Evolutionary conservation across 2,797 vertebrate species (phyloP), one percentile per base, ranked within the genome.

Genomic region (Lepilemur ruficaudatus): DNA sequence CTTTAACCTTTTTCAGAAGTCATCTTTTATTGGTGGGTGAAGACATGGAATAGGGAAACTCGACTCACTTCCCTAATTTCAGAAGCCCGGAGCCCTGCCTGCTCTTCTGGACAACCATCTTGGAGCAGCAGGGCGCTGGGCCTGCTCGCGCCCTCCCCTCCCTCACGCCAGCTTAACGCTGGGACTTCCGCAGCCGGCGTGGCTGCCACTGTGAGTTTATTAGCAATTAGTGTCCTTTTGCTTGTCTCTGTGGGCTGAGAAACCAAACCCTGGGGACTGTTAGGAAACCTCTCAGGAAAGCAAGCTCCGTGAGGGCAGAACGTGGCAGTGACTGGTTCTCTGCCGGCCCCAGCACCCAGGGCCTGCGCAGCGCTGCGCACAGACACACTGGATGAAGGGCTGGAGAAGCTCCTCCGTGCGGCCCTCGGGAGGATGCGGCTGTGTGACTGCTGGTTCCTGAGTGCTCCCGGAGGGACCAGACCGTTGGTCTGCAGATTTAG

Each of bases 71-170:
- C 23, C 50, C 25, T 78, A 5, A 25, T 43, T 55, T 63, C 48
- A 48, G 55, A 65, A 18, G 35, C 35, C 35, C 14, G 13, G 79
- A 20, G 25, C 43, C 55, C 2, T 0, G 20, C 38, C 25, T 2
- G 35, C 7, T 0, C 48, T 28, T 81, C 18, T 5, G 18, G 38
- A 30, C 18, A 67, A 18, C 0, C 2, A 0, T 22, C 23, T 55
- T 0, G 7, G 35, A 38, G 43, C n/a, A 0, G 6, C 6, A 5
- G 1, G 0, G 57, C 10, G 14, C 79, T 23, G 38, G 35, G 6
- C 20, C 0, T 1, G 35, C 43, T 43, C 1, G 12, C 2, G 12
- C 17, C 25, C 28, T 50, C 43, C 30, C 28, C 1, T 32, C 28
- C 22, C 35, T 28, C 28, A n/a, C 12, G 2, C 28, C 35, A 30